phyloP scores from a whole-genome alignment of 2,888 invertebrate genomes.

The Sarcophaga rosellei region DNA sequence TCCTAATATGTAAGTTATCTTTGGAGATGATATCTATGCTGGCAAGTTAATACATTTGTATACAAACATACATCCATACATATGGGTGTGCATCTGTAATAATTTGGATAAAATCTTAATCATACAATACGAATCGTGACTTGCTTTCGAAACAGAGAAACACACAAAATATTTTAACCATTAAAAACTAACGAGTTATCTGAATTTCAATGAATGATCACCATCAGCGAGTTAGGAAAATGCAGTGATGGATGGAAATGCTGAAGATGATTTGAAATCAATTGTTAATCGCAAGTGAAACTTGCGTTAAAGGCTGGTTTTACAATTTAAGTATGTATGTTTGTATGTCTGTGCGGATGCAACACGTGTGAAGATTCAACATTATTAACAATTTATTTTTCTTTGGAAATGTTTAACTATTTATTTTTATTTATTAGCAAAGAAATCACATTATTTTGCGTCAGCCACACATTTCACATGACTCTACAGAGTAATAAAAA shows the following conservation, averaged over 20 bases:
- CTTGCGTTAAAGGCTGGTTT: slow-evolving; percentile 7
- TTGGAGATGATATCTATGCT: no score
- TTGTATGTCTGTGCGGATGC: not conserved
- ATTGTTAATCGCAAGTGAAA: slow-evolving; percentile 27
- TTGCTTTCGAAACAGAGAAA: slow-evolving; percentile 10
- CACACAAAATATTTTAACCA: slow-evolving; percentile 8
- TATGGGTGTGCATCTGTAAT: not conserved
- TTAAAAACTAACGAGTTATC: slow-evolving; percentile 18
- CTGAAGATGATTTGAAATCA: slow-evolving; percentile 21
- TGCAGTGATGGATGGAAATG: slow-evolving; percentile 1
- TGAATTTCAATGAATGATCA: slow-evolving; percentile 7
- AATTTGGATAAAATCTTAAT: no score
- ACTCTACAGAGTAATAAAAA: not conserved
- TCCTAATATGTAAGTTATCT: no score
- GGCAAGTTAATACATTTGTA: not conserved
- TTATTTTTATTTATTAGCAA: not conserved
- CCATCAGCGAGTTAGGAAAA: not conserved
- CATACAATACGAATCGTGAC: slow-evolving; percentile 11
- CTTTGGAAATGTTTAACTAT: slow-evolving; percentile 7
- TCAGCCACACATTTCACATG: slow-evolving; percentile 1
- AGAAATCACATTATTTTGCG: slow-evolving; percentile 3
- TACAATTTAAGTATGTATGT: not conserved
- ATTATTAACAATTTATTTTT: slow-evolving; percentile 22
- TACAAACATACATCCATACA: not conserved
- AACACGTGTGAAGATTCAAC: slow-evolving; percentile 5